Evolutionary conservation across 1,140 invertebrate species (phyloP).

Genomic region (Xylocopa sonorina): DNA sequence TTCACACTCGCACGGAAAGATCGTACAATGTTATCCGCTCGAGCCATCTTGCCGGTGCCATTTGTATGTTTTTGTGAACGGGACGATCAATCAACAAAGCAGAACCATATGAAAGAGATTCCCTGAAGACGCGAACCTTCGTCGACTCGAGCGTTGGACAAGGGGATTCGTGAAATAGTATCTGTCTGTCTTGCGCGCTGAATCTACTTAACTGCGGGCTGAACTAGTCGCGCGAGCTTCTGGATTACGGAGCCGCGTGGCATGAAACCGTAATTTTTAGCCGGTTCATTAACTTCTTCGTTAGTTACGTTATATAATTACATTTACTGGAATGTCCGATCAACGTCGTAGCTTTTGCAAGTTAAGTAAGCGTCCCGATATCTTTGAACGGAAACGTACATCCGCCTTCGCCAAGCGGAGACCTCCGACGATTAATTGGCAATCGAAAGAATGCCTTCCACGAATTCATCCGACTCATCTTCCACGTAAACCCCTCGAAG

Average conservation of each 20-base stretch:
- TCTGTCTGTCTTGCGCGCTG: background rate
- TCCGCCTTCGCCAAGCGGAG: background rate
- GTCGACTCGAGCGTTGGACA: too few relatives aligned
- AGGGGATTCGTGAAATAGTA: too few relatives aligned
- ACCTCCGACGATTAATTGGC: background rate
- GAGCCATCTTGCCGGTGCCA: background rate
- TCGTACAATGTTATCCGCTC: slow-evolving; percentile 31
- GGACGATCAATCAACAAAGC: slow-evolving; percentile 8
- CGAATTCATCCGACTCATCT: background rate
- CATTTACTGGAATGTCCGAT: too few relatives aligned
- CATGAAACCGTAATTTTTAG: too few relatives aligned
- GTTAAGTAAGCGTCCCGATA: background rate
- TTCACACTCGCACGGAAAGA: slow-evolving; percentile 26
- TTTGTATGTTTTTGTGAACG: slow-evolving; percentile 19
- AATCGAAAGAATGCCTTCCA: background rate
- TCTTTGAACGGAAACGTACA: background rate
- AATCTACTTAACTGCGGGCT: background rate
- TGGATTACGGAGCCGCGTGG: too few relatives aligned
- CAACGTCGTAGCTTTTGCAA: too few relatives aligned
- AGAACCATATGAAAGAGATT: background rate
- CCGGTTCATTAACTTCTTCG: too few relatives aligned
- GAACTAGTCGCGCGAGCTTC: background rate
- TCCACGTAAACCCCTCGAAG: background rate
- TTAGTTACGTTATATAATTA: too few relatives aligned
- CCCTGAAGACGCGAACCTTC: too few relatives aligned